Evolutionary conservation across 1,140 invertebrate genomes (phyloP).

Genomic region (Anadara kagoshimensis): DNA sequence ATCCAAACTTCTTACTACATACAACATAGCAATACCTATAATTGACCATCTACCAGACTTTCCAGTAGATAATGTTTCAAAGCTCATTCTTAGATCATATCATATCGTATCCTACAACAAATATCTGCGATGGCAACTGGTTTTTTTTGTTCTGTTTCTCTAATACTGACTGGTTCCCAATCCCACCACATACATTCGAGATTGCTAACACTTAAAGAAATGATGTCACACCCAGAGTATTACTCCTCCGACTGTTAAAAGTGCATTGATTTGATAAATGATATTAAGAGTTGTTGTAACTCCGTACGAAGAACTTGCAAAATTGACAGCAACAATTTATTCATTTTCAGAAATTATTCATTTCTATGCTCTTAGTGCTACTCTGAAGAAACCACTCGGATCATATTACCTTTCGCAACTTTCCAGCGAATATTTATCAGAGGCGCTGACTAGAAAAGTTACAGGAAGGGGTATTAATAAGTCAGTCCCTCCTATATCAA

Average conservation of each 20-base stretch:
- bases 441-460: constrained; percentile 20
- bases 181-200: constrained; percentile 15
- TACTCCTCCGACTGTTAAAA: constrained; percentile 13
- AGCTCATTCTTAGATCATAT: too few species aligned
- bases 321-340: background rate
- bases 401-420: constrained; percentile 24
- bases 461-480: constrained; percentile 10
- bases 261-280: constrained; percentile 20
- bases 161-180: constrained; percentile 14
- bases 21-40: too few species aligned
- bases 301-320: constrained; percentile 3
- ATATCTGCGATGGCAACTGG: constrained; percentile 36
- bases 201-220: constrained; percentile 19
- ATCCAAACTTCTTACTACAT: too few species aligned
- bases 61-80: too few species aligned
- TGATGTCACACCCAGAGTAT: constrained; percentile 1
- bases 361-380: constrained; percentile 28
- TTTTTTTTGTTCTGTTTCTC: constrained; percentile 32
- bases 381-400: constrained; percentile 8
- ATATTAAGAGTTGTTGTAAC: constrained; percentile 26
- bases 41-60: too few species aligned
- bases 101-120: constrained; percentile 23
- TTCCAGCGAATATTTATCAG: constrained; percentile 10
- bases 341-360: constrained; percentile 34
- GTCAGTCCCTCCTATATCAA: constrained; percentile 4